phyloP scores from a whole-genome alignment of 2,888 invertebrate species.

The Sinhomidia bicolor region DNA sequence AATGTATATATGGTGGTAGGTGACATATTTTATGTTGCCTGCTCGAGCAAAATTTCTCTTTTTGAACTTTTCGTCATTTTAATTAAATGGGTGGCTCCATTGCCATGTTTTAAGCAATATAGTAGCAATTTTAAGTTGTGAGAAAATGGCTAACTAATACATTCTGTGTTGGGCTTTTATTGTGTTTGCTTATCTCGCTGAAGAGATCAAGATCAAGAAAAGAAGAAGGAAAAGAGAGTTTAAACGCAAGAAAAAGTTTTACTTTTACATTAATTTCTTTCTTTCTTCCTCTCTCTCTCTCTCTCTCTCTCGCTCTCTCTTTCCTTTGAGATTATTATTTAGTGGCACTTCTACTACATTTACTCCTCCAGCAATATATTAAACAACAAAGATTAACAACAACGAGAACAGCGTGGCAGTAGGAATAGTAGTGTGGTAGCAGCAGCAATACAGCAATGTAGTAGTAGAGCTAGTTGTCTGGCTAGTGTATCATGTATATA shows the following conservation, averaged over 20 bases:
- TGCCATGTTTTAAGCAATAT: conserved; percentile 57
- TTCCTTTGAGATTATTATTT: conserved; percentile 66
- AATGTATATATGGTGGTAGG: not conserved
- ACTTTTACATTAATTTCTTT: conserved; percentile 22
- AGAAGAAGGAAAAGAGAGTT: conserved; percentile 50
- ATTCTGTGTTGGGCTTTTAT: conserved; percentile 57
- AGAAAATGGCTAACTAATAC: conserved; percentile 69
- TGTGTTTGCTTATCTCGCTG: conserved; percentile 63
- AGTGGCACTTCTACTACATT: conserved; percentile 65
- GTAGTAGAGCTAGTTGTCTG: not conserved
- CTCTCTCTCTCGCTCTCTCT: not conserved
- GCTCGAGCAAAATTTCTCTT: conserved; percentile 42
- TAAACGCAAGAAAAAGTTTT: conserved; percentile 62
- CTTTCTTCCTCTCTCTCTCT: too few species aligned
- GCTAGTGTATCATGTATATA: conserved; percentile 16
- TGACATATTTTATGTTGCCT: conserved; percentile 19
- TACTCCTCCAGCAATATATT: conserved; percentile 65
- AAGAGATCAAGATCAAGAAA: conserved; percentile 59
- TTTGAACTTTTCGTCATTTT: conserved; percentile 62
- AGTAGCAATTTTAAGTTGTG: conserved; percentile 53
- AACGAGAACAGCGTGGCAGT: not conserved
- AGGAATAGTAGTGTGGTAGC: not conserved
- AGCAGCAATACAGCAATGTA: not conserved
- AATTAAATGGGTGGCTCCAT: conserved; percentile 64
- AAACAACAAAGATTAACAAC: conserved; percentile 58